Conservation (phyloP, 2,113 vertebrate genomes). For the Camelus bactrianus region DNA sequence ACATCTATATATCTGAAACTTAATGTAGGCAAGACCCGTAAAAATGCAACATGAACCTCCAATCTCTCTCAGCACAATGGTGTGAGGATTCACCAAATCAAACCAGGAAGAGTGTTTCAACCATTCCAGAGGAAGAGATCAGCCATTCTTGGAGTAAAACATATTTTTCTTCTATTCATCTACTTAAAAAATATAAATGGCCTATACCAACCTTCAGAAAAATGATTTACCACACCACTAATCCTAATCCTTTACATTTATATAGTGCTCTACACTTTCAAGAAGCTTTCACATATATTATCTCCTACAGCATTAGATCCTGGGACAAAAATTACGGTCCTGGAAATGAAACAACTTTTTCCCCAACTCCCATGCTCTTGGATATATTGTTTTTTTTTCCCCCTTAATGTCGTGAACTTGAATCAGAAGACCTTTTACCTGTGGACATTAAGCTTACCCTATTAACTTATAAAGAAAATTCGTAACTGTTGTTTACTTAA, state of each 20-base stretch:
- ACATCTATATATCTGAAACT: conserved; percentile 8
- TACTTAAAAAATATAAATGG: conserved; percentile 72
- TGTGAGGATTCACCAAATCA: conserved; percentile 31
- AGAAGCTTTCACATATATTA: conserved; percentile 30
- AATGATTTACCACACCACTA: conserved; percentile 51
- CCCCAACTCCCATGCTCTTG: background rate
- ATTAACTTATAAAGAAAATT: conserved; percentile 68
- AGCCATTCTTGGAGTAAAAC: conserved; percentile 48
- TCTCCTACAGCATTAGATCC: background rate
- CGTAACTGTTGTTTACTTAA: conserved; percentile 74
- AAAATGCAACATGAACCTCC: conserved; percentile 20
- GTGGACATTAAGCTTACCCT: conserved; percentile 32
- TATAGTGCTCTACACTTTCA: conserved; percentile 30
- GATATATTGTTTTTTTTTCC: background rate
- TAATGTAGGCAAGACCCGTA: conserved; percentile 32
- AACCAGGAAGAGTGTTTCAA: conserved; percentile 38
- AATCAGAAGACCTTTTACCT: conserved; percentile 46
- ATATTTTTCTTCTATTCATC: conserved; percentile 67
- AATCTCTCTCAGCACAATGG: background rate
- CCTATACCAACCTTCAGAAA: conserved; percentile 56
- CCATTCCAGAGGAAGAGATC: conserved; percentile 36
- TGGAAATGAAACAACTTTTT: conserved; percentile 34
- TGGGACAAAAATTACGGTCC: conserved; percentile 44
- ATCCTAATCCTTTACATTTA: conserved; percentile 56
- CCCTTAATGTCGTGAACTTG: background rate